Base-by-base conservation (phyloP, 2,113 vertebrate species). In the Indri indri region DNA sequence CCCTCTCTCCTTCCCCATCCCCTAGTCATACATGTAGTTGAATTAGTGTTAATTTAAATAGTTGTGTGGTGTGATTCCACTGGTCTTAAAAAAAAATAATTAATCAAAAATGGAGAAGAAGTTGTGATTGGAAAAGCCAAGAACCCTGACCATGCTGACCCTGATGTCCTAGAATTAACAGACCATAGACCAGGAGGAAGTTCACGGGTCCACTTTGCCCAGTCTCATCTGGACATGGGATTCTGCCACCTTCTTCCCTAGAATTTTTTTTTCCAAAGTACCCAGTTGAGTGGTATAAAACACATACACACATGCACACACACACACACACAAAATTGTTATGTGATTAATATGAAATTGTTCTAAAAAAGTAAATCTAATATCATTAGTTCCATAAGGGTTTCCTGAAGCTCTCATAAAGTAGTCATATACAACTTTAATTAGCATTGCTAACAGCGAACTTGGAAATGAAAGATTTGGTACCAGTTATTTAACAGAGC, bases 261-360 rank as follows among this genome's bases (percentile, higher is more conserved):
- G 40, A 16, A 70, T 37, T 12, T 63, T 5, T 52, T 37, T 45
- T 34, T 50, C 25, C 25, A 92, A 9, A 32, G 16, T 10, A 9
- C 17, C 30, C 17, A 97, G 92, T 89, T 90, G 85, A 97, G 89
- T 97, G 88, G 97, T 97, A 96, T 96, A 96, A 90, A 98, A 97
- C 87, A 88, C 93, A 97, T 30, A 97, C 97, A 93, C n/a, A 76
- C 40, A 34, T 12, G 91, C 87, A 88, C 93, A 97, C 61, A 97
- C 97, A 93, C 20, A 76, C 40, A 14, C 63, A 92, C 87, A 86
- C 93, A 97, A 12, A 97, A 90, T 87, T 97, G 83, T 80, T 93
- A 66, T 92, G 93, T 96, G 97, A 98, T 98, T 98, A 98, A 96
- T 88, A 83, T 70, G 91, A 97, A 97, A 97, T 98, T 97, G 87